Evolutionary conservation across 2,888 invertebrate genomes (phyloP).

Genomic region (Lepidocyrtinus sp.): DNA sequence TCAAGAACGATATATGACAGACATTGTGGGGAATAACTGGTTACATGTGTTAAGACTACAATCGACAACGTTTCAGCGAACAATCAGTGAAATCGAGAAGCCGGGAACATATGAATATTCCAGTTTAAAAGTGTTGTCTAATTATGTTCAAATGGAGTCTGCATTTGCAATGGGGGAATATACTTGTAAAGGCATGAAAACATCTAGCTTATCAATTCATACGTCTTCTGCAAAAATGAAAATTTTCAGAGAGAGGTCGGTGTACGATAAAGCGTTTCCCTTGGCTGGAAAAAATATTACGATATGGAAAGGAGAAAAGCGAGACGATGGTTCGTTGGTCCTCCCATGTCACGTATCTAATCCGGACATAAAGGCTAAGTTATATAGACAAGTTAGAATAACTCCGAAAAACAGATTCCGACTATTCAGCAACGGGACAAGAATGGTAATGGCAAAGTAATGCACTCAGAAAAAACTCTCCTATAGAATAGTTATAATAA

Average conservation of each 20-base stretch:
- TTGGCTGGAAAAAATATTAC: constrained; percentile 40
- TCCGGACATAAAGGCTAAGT: constrained; percentile 18
- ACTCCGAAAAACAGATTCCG: neutral
- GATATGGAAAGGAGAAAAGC: constrained; percentile 20
- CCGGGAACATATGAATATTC: constrained; percentile 26
- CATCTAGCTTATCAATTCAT: neutral
- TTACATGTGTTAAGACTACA: neutral
- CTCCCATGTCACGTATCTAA: constrained; percentile 41
- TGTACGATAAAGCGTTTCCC: constrained; percentile 29
- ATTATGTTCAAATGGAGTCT: constrained; percentile 19
- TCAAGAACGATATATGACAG: constrained; percentile 29
- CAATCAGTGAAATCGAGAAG: neutral
- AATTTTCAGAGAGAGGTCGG: constrained; percentile 38
- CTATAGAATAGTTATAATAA: too few species aligned
- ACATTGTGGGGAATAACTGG: neutral
- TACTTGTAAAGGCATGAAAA: constrained; percentile 17
- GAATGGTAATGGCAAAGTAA: neutral
- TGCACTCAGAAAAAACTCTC: neutral
- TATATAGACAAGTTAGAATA: constrained; percentile 8
- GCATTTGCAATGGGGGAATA: constrained; percentile 40
- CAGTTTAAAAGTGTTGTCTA: neutral
- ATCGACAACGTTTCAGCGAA: neutral
- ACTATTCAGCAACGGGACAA: too few species aligned
- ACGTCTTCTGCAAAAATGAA: constrained; percentile 10
- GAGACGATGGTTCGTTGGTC: neutral